Conservation (phyloP, 2,888 invertebrate genomes). For the Azorinus chamasolen region DNA sequence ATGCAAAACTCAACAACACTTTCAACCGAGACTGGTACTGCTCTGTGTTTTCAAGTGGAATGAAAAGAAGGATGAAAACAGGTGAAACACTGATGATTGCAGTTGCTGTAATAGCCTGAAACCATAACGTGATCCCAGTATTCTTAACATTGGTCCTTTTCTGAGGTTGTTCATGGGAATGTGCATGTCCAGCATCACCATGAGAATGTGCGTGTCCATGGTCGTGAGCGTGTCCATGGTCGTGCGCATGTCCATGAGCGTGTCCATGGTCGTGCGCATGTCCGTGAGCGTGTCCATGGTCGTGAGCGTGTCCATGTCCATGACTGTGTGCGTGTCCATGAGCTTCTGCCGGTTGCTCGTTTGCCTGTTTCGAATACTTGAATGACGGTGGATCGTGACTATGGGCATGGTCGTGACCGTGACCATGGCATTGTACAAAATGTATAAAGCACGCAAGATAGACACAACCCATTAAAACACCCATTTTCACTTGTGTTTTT, state of each 20-base stretch:
- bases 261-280: conserved; percentile 71
- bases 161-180: conserved; percentile 50
- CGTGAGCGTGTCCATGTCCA: conserved; percentile 42
- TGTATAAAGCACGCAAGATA: background rate
- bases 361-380: conserved; percentile 94
- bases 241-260: conserved; percentile 38
- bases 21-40: conserved; percentile 95
- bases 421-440: conserved; percentile 3
- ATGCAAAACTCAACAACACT: conserved; percentile 88
- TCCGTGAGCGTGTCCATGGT: conserved; percentile 34
- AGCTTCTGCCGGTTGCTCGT: conserved; percentile 80
- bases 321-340: conserved; percentile 43
- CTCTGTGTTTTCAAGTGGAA: conserved; percentile 93
- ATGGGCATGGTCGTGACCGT: conserved; percentile 70
- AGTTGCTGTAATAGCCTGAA: conserved; percentile 95
- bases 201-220: conserved; percentile 63
- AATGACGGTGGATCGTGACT: conserved; percentile 89
- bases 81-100: conserved; percentile 98
- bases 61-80: conserved; percentile 95
- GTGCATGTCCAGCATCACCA: too few relatives aligned
- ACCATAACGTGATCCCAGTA: conserved; percentile 88
- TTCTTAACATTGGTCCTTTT: conserved; percentile 82
- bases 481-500: too few relatives aligned
- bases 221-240: conserved; percentile 54
- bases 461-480: too few relatives aligned